Evolutionary conservation across 2,113 vertebrate species (phyloP).

Genomic region (Ramphastos sulfuratus): DNA sequence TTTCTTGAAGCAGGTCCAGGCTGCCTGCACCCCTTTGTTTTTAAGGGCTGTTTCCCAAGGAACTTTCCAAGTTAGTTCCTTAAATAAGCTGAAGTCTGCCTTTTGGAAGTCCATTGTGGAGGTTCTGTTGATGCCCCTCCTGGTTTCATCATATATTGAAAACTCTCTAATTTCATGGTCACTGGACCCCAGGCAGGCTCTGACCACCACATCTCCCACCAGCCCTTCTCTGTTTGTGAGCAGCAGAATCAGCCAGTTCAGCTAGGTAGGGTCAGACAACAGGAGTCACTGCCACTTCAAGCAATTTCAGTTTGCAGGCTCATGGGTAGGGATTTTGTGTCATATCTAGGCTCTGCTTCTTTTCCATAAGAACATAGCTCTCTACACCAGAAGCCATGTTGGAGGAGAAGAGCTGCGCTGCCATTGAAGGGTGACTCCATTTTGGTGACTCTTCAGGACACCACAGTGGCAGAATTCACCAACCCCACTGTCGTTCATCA

Average conservation of each 20-base stretch:
- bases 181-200: no score
- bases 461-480: background rate
- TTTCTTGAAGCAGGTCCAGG: no score
- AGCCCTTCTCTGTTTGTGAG: no score
- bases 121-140: no score
- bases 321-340: background rate
- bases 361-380: background rate
- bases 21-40: no score
- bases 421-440: background rate
- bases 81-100: no score
- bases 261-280: accelerated
- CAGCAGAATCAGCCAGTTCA: background rate
- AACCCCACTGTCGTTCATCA: background rate
- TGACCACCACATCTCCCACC: no score
- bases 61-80: no score
- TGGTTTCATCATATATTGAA: no score
- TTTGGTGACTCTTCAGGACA: background rate
- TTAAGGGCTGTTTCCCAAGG: no score
- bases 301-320: background rate
- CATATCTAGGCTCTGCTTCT: background rate
- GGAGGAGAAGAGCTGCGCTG: background rate
- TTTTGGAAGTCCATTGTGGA: no score
- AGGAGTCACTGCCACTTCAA: background rate
- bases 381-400: background rate
- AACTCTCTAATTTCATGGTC: no score